Base-by-base conservation (phyloP, 1,140 invertebrate species). In the Globodera rostochiensis region DNA sequence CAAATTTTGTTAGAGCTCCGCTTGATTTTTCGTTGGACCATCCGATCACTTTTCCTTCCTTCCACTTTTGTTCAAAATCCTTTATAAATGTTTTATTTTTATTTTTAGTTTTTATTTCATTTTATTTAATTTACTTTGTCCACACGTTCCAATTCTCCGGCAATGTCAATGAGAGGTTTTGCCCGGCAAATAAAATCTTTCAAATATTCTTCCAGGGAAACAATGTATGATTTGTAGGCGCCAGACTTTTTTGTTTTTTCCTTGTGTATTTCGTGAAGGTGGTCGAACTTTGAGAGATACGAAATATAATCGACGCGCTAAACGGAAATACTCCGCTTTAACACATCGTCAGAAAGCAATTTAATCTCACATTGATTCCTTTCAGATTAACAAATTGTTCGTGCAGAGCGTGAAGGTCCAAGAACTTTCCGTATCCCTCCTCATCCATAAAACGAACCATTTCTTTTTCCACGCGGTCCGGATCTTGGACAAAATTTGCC, bases 341-440 rank as follows among this genome's bases (percentile, higher is more conserved):
- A 71, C 11, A 36, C 36, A 36, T 36, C 36, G 36, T 36, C 21
- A 21, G 8, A 19, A 70, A 79, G 80, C 19, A 2, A 47, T 77
- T 45, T 13, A 69, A 77, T 53, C 50, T 91, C 91, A 94, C 94
- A 91, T 97, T 95, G 83, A 98, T 94, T 49, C 96, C 96, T 91
- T 99, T 98, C 15, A 99, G 91, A 90, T 99, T 99, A 6, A 98
- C 93, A 88, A 94, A 99, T 87, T 95, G 95, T 87, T 96, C 95
- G 91, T 96, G 98, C 88, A 95, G 95, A 90, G 96, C 94, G 90
- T 99, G 96, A n/a, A 99, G 92, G 92, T 99, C 98, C 47, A 99
- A 92, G 91, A 97, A 99, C 90, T 96, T 96, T 19, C 98, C 98
- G 92, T 98, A 99, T 15, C 97, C 97, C 92, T 99, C 98, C 91